Evolutionary conservation across 2,797 vertebrate species (phyloP).

Genomic region (Dicrostonyx torquatus): DNA sequence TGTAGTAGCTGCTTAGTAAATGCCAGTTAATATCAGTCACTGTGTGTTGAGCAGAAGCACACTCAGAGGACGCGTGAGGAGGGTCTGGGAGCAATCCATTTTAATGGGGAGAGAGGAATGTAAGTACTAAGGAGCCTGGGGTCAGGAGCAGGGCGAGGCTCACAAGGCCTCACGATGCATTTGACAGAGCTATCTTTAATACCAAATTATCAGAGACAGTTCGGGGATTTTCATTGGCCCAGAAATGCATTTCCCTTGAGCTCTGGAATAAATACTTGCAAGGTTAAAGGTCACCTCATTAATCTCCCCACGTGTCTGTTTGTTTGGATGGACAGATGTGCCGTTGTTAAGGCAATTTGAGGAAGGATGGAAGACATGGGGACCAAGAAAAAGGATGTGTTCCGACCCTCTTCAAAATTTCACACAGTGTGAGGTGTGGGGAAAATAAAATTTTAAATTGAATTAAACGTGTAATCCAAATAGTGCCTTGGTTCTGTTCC

Average conservation of each 20-base stretch:
- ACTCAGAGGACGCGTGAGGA: not conserved
- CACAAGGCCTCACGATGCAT: constrained; percentile 44
- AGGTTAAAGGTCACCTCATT: constrained; percentile 77
- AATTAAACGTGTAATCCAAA: constrained; percentile 41
- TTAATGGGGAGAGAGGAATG: not conserved
- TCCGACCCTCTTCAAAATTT: not conserved
- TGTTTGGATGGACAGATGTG: constrained; percentile 73
- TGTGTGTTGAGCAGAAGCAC: not conserved
- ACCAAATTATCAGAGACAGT: constrained; percentile 76
- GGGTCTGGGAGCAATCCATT: not conserved
- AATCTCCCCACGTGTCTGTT: constrained; percentile 69
- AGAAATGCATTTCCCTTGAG: constrained; percentile 67
- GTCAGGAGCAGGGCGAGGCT: constrained; percentile 53
- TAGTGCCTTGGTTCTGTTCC: not conserved
- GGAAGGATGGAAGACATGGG: not conserved
- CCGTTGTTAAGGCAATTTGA: constrained; percentile 72
- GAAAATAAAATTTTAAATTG: constrained; percentile 32
- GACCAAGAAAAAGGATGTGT: not conserved
- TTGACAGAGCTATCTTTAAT: constrained; percentile 75
- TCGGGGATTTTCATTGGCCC: constrained; percentile 70
- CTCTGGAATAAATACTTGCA: constrained; percentile 62
- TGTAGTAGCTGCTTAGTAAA: constrained; percentile 54
- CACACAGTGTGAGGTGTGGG: not conserved
- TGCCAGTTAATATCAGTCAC: not conserved
- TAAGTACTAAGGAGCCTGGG: not conserved